Evolutionary conservation across 2,888 invertebrate species (phyloP).

Genomic region (Heliconius charithonia): DNA sequence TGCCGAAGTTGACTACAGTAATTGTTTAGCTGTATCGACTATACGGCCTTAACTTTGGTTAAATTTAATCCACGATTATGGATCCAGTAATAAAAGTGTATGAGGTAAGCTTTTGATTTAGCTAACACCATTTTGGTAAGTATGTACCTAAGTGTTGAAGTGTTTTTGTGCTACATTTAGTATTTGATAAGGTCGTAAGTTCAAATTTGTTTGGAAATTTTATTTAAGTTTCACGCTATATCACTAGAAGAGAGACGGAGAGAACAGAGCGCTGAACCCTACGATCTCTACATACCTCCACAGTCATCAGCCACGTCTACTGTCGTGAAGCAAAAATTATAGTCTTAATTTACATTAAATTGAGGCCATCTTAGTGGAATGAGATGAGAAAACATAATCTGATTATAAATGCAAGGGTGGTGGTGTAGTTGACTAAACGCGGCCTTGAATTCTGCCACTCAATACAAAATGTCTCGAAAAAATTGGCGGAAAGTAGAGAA

Average conservation of each 20-base stretch:
- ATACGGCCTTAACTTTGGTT: conserved; percentile 62
- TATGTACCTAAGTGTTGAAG: not conserved
- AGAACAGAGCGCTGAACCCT: not conserved
- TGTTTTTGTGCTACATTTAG: not conserved
- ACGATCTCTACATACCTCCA: too few relatives aligned
- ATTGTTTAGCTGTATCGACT: conserved; percentile 75
- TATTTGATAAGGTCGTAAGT: not conserved
- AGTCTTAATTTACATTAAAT: too few relatives aligned
- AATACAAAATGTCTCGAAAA: too few relatives aligned
- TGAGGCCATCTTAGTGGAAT: too few relatives aligned
- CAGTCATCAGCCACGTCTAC: too few relatives aligned
- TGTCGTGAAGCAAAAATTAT: too few relatives aligned
- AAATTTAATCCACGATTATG: conserved; percentile 56
- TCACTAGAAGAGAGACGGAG: not conserved
- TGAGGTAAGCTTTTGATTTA: conserved; percentile 35
- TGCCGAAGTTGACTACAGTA: conserved; percentile 63
- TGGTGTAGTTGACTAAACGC: too few relatives aligned
- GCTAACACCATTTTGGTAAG: conserved; percentile 4
- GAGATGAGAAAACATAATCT: too few relatives aligned
- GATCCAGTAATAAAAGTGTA: conserved; percentile 38
- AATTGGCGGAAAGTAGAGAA: too few relatives aligned
- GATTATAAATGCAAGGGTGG: too few relatives aligned
- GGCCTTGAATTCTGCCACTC: too few relatives aligned
- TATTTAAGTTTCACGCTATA: not conserved
- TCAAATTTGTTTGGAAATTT: not conserved